Base-by-base conservation (phyloP, 1,140 invertebrate genomes). In the Dufourea novaeangliae region DNA sequence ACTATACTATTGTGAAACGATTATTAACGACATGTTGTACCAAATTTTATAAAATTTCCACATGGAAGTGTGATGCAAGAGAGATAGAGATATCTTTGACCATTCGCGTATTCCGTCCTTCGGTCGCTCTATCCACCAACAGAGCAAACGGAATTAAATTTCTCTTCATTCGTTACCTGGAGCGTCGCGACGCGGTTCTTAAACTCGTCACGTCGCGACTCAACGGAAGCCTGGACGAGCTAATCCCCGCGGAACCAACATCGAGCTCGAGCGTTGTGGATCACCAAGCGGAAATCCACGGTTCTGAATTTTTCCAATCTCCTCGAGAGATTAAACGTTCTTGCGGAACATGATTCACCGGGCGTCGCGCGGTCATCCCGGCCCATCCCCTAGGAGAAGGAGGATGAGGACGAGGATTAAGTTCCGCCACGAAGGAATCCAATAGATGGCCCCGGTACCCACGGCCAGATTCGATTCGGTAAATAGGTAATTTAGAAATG, bases 241-340 rank as follows among this genome's bases (percentile, higher is more conserved):
- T 22, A 46, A 63, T 50, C 39, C 56, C 20, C 27, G 22, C 34
- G 29, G 37, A n/a, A 8, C 17, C 29, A 32, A 34, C 17, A 10
- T 34, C 17, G 25, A 37, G 57, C n/a, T n/a, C n/a, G 14, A 61
- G 34, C 57, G 8, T 7, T n/a, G 12, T 12, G 14, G 34, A 3
- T 20, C 29, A n/a, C 17, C 14, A 17, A 34, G 22, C 27, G 17
- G n/a, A 1, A 34, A n/a, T 29, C 32, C 37, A 1, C 14, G 4
- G 17, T 7, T 37, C 27, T 25, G 62, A 83, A 80, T 83, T 80
- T 84, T 83, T 83, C 62, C 71, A 83, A 83, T 83, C 76, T 80
- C 20, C 62, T 27, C 41, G 52, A 44, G 20, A 50, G 72, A 84
- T 84, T 84, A 77, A 84, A 76, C 62, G 71, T 68, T 72, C 27